These are phyloP conservation scores for Macrophya alboannulata DNA, from an alignment of 2,888 invertebrate species.

Conservation along the genomic window DNA sequence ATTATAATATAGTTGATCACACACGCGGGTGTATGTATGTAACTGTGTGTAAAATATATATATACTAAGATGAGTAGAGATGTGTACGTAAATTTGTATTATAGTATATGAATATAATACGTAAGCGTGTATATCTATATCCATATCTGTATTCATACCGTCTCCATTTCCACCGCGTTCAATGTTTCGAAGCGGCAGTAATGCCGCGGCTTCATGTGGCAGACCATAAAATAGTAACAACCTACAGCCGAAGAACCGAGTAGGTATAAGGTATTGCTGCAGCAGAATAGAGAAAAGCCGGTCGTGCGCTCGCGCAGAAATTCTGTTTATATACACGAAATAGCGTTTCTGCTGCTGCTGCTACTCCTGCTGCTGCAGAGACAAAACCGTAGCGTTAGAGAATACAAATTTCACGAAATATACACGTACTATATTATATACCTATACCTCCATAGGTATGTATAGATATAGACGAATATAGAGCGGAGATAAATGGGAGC, in stretches of 20 bases:
- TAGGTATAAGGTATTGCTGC: neutral
- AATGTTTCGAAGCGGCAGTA: constrained; percentile 58
- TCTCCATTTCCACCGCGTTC: constrained; percentile 49
- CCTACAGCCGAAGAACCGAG: constrained; percentile 46
- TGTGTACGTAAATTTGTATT: constrained; percentile 16
- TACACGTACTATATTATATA: too few species aligned
- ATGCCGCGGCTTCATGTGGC: constrained; percentile 56
- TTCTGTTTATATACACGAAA: neutral
- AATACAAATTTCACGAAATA: too few species aligned
- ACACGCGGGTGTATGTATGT: neutral
- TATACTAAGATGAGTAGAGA: neutral
- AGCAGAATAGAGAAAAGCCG: constrained; percentile 2
- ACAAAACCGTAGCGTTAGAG: neutral
- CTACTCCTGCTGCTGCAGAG: neutral
- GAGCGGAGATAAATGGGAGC: constrained; percentile 7
- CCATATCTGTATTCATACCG: neutral
- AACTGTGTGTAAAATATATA: neutral
- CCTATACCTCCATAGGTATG: neutral
- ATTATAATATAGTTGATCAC: neutral
- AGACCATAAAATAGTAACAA: constrained; percentile 64
- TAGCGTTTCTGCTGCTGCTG: neutral
- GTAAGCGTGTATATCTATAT: neutral
- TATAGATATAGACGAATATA: constrained; percentile 9
- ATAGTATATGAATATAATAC: neutral
- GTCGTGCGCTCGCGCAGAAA: constrained; percentile 9